Percentiles rank a stretch among this genome's conserved stretches.
Conservation (phyloP, 2,888 invertebrate genomes). For the Aphodius granarius region DNA sequence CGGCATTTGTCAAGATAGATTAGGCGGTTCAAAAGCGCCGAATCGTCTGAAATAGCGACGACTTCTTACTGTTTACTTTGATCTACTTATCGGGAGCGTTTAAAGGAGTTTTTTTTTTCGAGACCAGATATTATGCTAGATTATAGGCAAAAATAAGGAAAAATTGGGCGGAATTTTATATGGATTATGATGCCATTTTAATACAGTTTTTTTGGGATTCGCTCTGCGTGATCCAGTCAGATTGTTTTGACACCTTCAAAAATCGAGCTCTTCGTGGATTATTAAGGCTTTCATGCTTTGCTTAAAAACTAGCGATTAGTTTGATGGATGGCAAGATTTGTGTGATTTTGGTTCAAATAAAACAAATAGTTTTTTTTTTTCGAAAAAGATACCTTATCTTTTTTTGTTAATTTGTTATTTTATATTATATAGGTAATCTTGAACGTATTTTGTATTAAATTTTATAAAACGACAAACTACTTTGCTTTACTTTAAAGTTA, state of each 20-base stretch:
- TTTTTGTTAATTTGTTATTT: no score
- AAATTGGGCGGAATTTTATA: background rate
- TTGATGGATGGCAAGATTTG: background rate
- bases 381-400: no score
- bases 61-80: background rate
- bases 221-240: background rate
- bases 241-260: background rate
- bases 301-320: background rate
- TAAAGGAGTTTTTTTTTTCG: background rate
- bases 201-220: background rate
- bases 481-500: no score
- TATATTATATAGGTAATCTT: no score
- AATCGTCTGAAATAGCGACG: background rate
- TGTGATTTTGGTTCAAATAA: no score
- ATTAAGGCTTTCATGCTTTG: background rate
- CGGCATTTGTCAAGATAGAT: background rate
- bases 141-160: background rate
- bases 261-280: background rate
- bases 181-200: background rate
- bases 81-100: background rate
- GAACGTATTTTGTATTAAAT: no score
- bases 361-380: no score
- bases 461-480: no score
- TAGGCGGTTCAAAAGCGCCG: background rate
- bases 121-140: background rate